These are phyloP conservation scores for Phymanthus crucifer DNA, from an alignment of 92 coral and sea anemone species.

Conservation along the genomic window DNA sequence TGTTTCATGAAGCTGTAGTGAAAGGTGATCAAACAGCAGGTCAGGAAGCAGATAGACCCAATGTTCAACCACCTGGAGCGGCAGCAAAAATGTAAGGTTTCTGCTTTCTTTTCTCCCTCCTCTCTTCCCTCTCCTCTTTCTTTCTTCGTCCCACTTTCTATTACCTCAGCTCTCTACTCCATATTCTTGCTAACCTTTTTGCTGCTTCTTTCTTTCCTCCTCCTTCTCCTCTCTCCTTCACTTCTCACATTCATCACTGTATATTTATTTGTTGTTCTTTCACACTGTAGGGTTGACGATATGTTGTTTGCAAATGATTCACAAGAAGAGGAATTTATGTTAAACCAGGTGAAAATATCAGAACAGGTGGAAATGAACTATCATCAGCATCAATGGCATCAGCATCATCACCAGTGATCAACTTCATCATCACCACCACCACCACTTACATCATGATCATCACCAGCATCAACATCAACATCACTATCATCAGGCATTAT, in stretches of 20 bases:
- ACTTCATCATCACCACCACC: neutral
- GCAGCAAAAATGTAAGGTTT: constrained; percentile 7
- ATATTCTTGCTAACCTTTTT: too few species aligned
- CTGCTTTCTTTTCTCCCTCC: neutral
- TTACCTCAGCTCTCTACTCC: neutral
- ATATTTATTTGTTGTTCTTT: neutral
- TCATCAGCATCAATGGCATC: neutral
- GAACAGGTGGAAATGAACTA: neutral
- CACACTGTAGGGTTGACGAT: constrained; percentile 25
- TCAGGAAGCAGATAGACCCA: neutral
- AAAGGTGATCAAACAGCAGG: neutral
- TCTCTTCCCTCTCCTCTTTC: neutral
- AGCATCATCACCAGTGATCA: neutral
- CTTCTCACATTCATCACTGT: neutral
- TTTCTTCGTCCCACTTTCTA: neutral
- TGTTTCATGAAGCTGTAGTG: constrained; percentile 1
- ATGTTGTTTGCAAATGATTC: constrained; percentile 66
- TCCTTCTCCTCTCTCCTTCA: neutral
- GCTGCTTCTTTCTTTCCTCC: too few species aligned
- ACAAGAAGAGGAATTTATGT: constrained; percentile 65
- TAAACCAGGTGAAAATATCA: constrained; percentile 39
- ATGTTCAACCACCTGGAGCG: neutral
- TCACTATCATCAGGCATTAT: neutral
- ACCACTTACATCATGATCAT: neutral
- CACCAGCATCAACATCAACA: constrained; percentile 1